A percentile compares a stretch with the other conserved stretches of the same genome.
phyloP scores from a whole-genome alignment of 1,140 invertebrate genomes.

The Formica selysi region DNA sequence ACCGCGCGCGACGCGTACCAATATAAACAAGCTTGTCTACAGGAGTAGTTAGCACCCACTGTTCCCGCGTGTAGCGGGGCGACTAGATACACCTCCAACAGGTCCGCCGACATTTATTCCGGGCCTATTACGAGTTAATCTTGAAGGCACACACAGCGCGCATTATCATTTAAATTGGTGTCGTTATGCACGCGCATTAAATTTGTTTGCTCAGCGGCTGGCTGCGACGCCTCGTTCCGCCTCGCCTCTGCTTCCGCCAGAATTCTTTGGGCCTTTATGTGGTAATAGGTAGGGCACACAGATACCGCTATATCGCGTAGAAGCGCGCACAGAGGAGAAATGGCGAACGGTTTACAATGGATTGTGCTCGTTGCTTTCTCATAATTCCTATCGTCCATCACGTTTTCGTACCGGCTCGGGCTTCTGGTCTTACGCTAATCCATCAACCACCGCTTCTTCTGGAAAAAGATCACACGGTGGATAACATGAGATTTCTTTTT shows the following conservation, averaged over 20 bases:
- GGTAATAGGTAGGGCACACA: constrained; percentile 38
- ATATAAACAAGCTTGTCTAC: constrained; percentile 77
- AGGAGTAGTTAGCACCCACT: constrained; percentile 77
- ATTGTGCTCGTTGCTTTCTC: constrained; percentile 45
- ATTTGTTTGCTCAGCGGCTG: constrained; percentile 75
- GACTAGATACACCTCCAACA: constrained; percentile 75
- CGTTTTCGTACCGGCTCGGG: constrained; percentile 36
- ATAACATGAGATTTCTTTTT: constrained; percentile 46
- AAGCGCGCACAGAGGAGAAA: not conserved
- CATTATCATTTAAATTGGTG: constrained; percentile 83
- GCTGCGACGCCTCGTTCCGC: constrained; percentile 30
- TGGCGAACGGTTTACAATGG: constrained; percentile 41
- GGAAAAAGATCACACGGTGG: constrained; percentile 36
- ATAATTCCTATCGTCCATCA: constrained; percentile 54
- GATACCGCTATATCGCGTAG: constrained; percentile 8
- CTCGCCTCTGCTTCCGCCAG: constrained; percentile 40
- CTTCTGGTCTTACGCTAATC: constrained; percentile 50
- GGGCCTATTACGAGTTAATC: constrained; percentile 76
- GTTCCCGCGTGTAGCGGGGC: constrained; percentile 65
- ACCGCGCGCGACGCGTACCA: constrained; percentile 27
- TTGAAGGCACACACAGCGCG: constrained; percentile 72
- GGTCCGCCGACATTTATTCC: constrained; percentile 75
- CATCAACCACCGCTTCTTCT: constrained; percentile 36
- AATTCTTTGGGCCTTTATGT: constrained; percentile 58
- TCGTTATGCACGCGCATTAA: constrained; percentile 77